These are phyloP conservation scores for Periplaneta americana DNA, from an alignment of 1,140 invertebrate genomes.

Conservation along the genomic window DNA sequence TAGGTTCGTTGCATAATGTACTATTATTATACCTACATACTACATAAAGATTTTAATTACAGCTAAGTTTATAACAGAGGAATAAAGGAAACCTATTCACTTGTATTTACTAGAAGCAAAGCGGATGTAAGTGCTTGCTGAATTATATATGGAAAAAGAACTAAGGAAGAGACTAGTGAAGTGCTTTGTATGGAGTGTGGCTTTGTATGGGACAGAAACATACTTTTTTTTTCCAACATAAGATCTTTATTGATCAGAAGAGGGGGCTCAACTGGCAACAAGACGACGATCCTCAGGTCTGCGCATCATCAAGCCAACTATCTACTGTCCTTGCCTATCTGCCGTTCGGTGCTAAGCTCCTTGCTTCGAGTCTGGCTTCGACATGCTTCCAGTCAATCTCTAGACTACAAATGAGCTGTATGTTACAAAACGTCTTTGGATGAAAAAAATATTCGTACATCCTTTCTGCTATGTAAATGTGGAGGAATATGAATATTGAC, in stretches of 20 bases:
- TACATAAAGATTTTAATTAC: too few species aligned
- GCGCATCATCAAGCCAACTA: background rate
- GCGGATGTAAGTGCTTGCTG: too few species aligned
- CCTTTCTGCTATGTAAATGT: background rate
- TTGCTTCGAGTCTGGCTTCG: background rate
- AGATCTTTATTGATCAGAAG: conserved; percentile 10
- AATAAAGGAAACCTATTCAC: too few species aligned
- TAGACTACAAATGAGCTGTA: background rate
- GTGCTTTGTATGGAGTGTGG: too few species aligned
- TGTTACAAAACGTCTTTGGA: background rate
- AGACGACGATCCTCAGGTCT: background rate
- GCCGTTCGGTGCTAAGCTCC: background rate
- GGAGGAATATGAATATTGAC: background rate
- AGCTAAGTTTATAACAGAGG: too few species aligned
- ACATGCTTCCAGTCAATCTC: too few species aligned
- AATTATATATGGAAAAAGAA: too few species aligned
- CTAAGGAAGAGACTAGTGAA: too few species aligned
- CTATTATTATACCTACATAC: too few species aligned
- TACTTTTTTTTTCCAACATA: background rate
- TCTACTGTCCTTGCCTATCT: background rate
- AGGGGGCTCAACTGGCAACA: background rate
- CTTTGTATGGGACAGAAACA: too few species aligned
- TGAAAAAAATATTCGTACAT: background rate
- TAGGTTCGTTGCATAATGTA: too few species aligned
- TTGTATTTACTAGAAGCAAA: too few species aligned